Percentiles rank a stretch among this genome's conserved stretches.
These are phyloP conservation scores for Cerastoderma edule DNA, from an alignment of 2,888 invertebrate species.

Conservation along the genomic window DNA sequence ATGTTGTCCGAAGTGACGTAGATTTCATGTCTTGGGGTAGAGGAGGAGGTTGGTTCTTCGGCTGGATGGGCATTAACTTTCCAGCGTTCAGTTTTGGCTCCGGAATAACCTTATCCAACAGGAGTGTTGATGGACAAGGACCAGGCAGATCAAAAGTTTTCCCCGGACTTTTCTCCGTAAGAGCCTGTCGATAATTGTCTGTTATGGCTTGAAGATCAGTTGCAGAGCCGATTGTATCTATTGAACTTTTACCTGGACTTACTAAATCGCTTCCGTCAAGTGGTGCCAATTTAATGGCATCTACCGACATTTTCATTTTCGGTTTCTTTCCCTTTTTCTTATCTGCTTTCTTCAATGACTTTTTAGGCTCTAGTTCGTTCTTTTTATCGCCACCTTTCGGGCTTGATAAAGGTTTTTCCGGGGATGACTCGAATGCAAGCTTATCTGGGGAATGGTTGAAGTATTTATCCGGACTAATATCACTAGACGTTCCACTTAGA, in stretches of 20 bases:
- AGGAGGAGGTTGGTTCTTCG: conserved; percentile 68
- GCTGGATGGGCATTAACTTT: conserved; percentile 65
- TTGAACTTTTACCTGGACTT: conserved; percentile 41
- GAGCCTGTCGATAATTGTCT: conserved; percentile 54
- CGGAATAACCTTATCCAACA: conserved; percentile 31
- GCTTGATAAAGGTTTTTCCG: conserved; percentile 23
- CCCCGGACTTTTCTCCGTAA: conserved; percentile 30
- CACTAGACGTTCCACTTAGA: conserved; percentile 9
- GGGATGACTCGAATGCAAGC: conserved; percentile 30
- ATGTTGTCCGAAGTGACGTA: conserved; percentile 66
- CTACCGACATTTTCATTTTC: conserved; percentile 33
- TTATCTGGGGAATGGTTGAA: conserved; percentile 35
- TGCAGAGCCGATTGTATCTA: conserved; percentile 56
- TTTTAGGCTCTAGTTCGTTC: conserved; percentile 25
- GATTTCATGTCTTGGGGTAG: conserved; percentile 70
- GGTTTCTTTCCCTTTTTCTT: conserved; percentile 46
- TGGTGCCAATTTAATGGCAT: conserved; percentile 34
- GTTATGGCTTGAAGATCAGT: conserved; percentile 60
- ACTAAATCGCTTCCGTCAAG: conserved; percentile 43
- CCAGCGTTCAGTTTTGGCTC: conserved; percentile 57
- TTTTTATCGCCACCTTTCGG: not conserved
- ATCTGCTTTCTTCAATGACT: conserved; percentile 33
- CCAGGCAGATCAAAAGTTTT: conserved; percentile 6
- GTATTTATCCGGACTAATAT: conserved; percentile 31
- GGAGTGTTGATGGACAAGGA: conserved; percentile 10